phyloP scores from a whole-genome alignment of 2,113 vertebrate genomes.

The Steatornis caripensis region DNA sequence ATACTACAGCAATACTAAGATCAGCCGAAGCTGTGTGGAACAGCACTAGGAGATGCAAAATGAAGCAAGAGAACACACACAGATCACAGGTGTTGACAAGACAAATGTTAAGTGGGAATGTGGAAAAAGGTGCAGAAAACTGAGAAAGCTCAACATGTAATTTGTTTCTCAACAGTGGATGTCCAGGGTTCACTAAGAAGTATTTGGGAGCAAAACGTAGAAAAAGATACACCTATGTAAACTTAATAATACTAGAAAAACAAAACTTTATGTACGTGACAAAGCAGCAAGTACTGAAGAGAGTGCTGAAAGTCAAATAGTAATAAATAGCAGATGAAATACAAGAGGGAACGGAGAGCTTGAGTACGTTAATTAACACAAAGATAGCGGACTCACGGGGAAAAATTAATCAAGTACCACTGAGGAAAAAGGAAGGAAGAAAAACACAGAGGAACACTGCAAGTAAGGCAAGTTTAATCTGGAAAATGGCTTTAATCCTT shows the following conservation, averaged over 20 bases:
- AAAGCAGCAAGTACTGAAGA: background rate
- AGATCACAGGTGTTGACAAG: background rate
- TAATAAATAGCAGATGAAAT: background rate
- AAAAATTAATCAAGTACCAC: background rate
- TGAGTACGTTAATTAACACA: slow-evolving; percentile 4
- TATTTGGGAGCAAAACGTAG: background rate
- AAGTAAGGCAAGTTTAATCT: background rate
- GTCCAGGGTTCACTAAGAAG: background rate
- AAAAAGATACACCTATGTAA: background rate
- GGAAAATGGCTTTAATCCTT: background rate
- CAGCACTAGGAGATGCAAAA: background rate
- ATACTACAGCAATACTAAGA: background rate
- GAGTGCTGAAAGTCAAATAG: background rate
- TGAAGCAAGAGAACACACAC: background rate
- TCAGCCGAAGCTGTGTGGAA: background rate
- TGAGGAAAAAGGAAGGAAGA: background rate
- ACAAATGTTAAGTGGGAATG: background rate
- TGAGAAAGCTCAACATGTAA: background rate
- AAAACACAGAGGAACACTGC: background rate
- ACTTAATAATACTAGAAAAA: background rate
- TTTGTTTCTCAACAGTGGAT: background rate
- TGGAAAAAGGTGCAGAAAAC: background rate
- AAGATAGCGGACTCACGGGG: background rate
- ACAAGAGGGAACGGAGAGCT: background rate
- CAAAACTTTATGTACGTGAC: background rate